phyloP scores from a whole-genome alignment of 2,888 invertebrate genomes.

The Ramazzottius varieornatus region DNA sequence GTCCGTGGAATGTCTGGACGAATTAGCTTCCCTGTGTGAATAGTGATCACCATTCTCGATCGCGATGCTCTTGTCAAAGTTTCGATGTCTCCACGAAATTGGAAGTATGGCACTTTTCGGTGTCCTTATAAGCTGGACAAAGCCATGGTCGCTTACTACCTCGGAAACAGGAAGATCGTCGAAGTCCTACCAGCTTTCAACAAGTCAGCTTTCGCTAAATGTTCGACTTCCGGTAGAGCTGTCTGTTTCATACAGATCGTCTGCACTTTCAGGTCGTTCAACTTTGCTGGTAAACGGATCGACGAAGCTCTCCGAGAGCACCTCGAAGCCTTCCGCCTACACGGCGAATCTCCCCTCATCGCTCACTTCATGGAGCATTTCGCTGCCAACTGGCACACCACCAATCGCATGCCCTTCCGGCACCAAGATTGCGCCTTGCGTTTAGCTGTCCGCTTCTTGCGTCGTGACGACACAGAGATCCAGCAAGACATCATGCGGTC shows the following conservation, averaged over 20 bases:
- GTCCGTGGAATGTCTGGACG: no score
- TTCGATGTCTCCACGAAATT: no score
- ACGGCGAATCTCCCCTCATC: conserved; percentile 91
- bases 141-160: conserved; percentile 72
- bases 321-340: conserved; percentile 81
- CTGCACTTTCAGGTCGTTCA: conserved; percentile 53
- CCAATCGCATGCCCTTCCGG: conserved; percentile 71
- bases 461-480: background rate
- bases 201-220: no score
- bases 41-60: no score
- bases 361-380: conserved; percentile 81
- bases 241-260: no score
- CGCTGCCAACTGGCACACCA: conserved; percentile 83
- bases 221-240: no score
- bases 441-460: conserved; percentile 57
- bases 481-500: conserved; percentile 38
- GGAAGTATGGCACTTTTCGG: no score
- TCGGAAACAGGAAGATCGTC: conserved; percentile 36
- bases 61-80: no score
- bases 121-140: no score
- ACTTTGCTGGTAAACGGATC: conserved; percentile 59
- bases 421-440: conserved; percentile 89
- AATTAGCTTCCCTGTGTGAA: no score
- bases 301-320: conserved; percentile 81
- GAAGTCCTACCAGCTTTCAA: no score